A percentile compares a stretch with the other conserved stretches of the same genome.
Conservation (phyloP, 2,797 vertebrate species). For the Astyanax mexicanus region DNA sequence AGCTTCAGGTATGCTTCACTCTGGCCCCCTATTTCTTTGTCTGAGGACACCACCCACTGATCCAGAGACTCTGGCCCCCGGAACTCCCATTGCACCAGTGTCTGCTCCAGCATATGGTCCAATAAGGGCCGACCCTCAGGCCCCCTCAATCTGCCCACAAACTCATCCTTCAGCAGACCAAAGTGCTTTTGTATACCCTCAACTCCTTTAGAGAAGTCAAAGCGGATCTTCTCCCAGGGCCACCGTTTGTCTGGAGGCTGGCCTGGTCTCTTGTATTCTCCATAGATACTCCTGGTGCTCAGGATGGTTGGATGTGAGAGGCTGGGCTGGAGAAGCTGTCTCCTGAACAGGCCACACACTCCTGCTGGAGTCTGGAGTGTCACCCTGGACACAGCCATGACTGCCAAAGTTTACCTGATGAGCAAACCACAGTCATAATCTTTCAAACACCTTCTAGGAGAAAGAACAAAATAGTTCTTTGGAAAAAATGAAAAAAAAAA, state of each 20-base stretch:
- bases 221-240: conserved; percentile 76
- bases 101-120: conserved; percentile 85
- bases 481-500: no score
- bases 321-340: conserved; percentile 40
- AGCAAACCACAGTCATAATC: neutral
- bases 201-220: conserved; percentile 82
- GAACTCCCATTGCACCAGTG: conserved; percentile 88
- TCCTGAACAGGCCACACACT: conserved; percentile 56
- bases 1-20: conserved; percentile 85
- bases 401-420: conserved; percentile 21
- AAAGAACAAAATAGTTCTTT: no score
- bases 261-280: conserved; percentile 83
- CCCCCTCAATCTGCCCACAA: conserved; percentile 72
- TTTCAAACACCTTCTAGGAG: conserved; percentile 48
- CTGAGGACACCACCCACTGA: conserved; percentile 89
- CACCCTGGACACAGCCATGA: conserved; percentile 43
- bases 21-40: conserved; percentile 89
- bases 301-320: conserved; percentile 45
- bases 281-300: conserved; percentile 52
- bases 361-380: conserved; percentile 52
- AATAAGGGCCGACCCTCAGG: conserved; percentile 77
- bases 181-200: conserved; percentile 82
- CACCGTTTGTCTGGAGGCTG: conserved; percentile 70
- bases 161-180: conserved; percentile 78
- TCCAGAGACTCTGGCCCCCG: conserved; percentile 85